These are phyloP conservation scores for Thaumetopoea pityocampa DNA, from an alignment of 1,140 invertebrate species.

Conservation along the genomic window DNA sequence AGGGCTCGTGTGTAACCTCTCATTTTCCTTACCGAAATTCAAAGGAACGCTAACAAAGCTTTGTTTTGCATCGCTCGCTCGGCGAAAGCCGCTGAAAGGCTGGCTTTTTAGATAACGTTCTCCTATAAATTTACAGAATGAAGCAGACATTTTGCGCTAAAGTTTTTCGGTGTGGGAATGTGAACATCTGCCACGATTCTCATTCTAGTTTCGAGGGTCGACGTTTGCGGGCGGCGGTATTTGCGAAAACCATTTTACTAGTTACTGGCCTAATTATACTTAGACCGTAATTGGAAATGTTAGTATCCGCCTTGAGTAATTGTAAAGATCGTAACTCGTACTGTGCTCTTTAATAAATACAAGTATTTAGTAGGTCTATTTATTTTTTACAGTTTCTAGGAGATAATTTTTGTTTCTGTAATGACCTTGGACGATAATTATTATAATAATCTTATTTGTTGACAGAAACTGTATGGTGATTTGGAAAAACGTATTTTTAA, in stretches of 20 bases:
- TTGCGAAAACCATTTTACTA: conserved; percentile 32
- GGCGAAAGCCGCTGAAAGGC: conserved; percentile 58
- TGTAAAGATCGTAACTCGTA: conserved; percentile 11
- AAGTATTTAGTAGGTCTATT: too few relatives aligned
- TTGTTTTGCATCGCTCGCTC: conserved; percentile 67
- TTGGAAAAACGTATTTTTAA: too few relatives aligned
- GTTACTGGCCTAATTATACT: conserved; percentile 30
- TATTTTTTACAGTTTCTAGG: too few relatives aligned
- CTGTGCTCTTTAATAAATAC: too few relatives aligned
- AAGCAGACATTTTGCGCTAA: conserved; percentile 49
- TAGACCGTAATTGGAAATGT: conserved; percentile 20
- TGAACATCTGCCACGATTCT: conserved; percentile 46
- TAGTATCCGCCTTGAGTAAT: conserved; percentile 14
- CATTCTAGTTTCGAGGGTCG: conserved; percentile 41
- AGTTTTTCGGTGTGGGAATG: conserved; percentile 63
- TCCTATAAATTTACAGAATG: conserved; percentile 64
- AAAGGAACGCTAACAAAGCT: conserved; percentile 69
- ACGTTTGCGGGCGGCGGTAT: conserved; percentile 30
- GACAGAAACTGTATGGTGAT: too few relatives aligned
- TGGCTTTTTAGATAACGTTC: conserved; percentile 71
- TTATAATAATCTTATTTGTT: too few relatives aligned
- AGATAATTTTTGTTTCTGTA: too few relatives aligned
- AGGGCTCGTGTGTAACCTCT: conserved; percentile 57
- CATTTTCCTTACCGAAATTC: conserved; percentile 70
- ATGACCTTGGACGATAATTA: too few relatives aligned